These are phyloP conservation scores for Euthynnus affinis DNA, from an alignment of 2,797 vertebrate species.

Conservation along the genomic window DNA sequence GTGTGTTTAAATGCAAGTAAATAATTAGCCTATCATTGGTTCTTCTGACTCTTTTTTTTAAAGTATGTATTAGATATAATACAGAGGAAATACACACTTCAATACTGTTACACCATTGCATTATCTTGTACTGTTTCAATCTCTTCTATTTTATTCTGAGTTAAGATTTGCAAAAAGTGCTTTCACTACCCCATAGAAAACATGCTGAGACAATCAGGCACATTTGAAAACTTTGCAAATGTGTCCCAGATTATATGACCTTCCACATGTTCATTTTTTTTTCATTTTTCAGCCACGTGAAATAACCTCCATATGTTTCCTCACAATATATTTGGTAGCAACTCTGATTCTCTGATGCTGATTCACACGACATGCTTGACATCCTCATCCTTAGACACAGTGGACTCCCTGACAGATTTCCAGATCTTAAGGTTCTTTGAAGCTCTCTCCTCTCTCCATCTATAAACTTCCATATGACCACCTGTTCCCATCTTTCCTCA, in stretches of 20 bases:
- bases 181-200: no score
- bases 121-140: not conserved
- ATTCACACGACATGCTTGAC: not conserved
- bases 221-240: no score
- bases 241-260: not conserved
- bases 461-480: not conserved
- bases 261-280: not conserved
- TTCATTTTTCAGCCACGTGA: not conserved
- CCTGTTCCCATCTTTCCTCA: constrained; percentile 2
- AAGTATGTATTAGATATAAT: not conserved
- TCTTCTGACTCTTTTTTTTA: not conserved
- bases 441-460: not conserved
- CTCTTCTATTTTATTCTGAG: not conserved
- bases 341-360: not conserved
- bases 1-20: not conserved
- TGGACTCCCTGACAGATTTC: constrained; percentile 9
- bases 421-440: constrained; percentile 3
- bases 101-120: not conserved
- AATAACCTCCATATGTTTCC: constrained; percentile 10
- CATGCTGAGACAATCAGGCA: no score
- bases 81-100: not conserved
- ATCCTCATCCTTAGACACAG: not conserved
- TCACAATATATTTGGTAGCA: not conserved
- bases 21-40: not conserved
- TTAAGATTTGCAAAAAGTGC: not conserved